Percentiles rank a stretch among this genome's conserved stretches.
Evolutionary conservation across 2,113 vertebrate genomes (phyloP).

Genomic region (Argyrosomus japonicus): DNA sequence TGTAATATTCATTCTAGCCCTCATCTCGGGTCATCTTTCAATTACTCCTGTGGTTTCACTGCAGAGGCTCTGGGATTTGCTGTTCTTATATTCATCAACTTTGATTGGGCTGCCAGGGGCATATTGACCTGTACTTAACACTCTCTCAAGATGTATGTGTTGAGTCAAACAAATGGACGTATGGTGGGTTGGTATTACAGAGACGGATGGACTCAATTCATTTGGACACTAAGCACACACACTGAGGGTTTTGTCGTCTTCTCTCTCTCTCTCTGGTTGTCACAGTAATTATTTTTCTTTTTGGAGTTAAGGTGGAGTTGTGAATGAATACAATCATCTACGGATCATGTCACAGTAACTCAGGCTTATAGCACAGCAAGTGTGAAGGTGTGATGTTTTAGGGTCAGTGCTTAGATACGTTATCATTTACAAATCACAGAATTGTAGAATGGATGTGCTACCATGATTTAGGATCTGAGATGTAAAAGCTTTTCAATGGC

Average conservation of each 20-base stretch:
- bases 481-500: slow-evolving; percentile 15
- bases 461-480: slow-evolving; percentile 8
- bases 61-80: slow-evolving; percentile 31
- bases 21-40: slow-evolving; percentile 23
- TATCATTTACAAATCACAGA: slow-evolving; percentile 53
- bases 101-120: slow-evolving; percentile 71
- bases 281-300: slow-evolving; percentile 32
- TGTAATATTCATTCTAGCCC: slow-evolving; percentile 47
- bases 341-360: slow-evolving; percentile 44
- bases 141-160: slow-evolving; percentile 63
- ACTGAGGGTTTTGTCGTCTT: slow-evolving; percentile 21
- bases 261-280: slow-evolving; percentile 4
- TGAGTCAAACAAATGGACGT: slow-evolving; percentile 49
- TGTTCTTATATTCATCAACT: slow-evolving; percentile 67
- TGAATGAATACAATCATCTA: slow-evolving; percentile 49
- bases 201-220: slow-evolving; percentile 61
- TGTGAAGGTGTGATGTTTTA: slow-evolving; percentile 56
- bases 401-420: slow-evolving; percentile 48
- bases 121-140: slow-evolving; percentile 74
- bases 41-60: slow-evolving; percentile 37
- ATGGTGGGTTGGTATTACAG: slow-evolving; percentile 34
- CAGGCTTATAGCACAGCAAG: slow-evolving; percentile 46
- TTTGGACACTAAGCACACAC: slow-evolving; percentile 47
- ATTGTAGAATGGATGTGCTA: slow-evolving; percentile 13
- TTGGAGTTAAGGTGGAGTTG: slow-evolving; percentile 34